These are phyloP conservation scores for Nemopilema nomurai DNA, from an alignment of 30 jellyfish, hydroid and myxozoan genomes.

Conservation along the genomic window DNA sequence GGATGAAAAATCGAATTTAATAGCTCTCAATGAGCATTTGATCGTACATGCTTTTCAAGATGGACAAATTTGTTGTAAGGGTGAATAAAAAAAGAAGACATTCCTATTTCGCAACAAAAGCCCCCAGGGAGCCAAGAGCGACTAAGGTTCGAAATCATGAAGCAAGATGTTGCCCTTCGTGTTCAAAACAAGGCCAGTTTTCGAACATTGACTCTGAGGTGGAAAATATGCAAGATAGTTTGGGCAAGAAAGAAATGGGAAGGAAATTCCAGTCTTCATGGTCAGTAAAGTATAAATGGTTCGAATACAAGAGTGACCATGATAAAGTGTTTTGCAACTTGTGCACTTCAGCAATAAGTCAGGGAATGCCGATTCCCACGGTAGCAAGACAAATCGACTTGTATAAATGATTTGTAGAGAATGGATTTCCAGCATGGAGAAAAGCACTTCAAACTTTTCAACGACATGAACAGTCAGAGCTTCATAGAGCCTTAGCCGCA, in stretches of 20 bases:
- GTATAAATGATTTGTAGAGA: constrained; percentile 45
- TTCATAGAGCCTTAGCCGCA: constrained; percentile 34
- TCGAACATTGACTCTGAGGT: not conserved
- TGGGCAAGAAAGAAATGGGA: constrained; percentile 16
- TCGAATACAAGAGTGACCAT: constrained; percentile 11
- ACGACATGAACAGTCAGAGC: constrained; percentile 41
- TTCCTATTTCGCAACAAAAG: constrained; percentile 17
- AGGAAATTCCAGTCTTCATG: constrained; percentile 6
- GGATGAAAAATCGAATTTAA: no score
- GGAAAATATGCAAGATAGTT: constrained; percentile 13
- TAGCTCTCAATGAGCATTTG: no score
- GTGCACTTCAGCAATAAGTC: constrained; percentile 36
- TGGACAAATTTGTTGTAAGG: constrained; percentile 15
- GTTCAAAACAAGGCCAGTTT: not conserved
- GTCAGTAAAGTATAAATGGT: constrained; percentile 4
- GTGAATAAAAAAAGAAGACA: constrained; percentile 16
- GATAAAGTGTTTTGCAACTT: constrained; percentile 38
- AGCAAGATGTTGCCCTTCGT: constrained; percentile 1
- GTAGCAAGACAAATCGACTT: constrained; percentile 17
- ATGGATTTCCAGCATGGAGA: constrained; percentile 49
- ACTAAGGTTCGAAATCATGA: constrained; percentile 9
- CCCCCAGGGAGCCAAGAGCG: constrained; percentile 20
- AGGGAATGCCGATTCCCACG: constrained; percentile 43
- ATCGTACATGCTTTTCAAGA: constrained; percentile 20
- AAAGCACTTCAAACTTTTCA: constrained; percentile 41